phyloP scores from a whole-genome alignment of 2,113 vertebrate genomes.

The Nothoprocta perdicaria region DNA sequence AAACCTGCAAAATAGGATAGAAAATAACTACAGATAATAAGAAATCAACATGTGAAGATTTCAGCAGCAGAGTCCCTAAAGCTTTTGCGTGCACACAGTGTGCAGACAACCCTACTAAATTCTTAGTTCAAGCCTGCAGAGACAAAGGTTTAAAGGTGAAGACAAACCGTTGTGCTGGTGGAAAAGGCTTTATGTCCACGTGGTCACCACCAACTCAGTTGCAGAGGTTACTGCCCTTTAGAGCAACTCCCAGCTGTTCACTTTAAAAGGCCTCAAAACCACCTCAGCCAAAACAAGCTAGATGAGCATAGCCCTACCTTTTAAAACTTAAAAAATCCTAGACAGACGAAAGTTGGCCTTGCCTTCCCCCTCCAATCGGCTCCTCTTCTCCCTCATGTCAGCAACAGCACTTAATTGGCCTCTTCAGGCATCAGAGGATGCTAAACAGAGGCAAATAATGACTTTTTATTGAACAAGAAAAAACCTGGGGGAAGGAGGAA shows the following conservation, averaged over 20 bases:
- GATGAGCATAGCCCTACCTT: not conserved
- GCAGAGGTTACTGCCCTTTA: not conserved
- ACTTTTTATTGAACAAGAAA: slow-evolving; percentile 20
- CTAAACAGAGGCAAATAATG: slow-evolving; percentile 44
- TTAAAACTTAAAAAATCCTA: not conserved
- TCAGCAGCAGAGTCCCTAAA: not conserved
- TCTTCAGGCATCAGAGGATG: slow-evolving; percentile 44
- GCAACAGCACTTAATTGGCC: slow-evolving; percentile 31
- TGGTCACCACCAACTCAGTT: not conserved
- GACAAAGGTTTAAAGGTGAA: not conserved
- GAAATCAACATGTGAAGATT: not conserved
- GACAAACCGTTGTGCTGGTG: not conserved
- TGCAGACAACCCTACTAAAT: not conserved
- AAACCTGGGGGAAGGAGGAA: not conserved
- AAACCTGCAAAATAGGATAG: not conserved
- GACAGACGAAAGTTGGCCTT: not conserved
- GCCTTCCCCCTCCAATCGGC: not conserved
- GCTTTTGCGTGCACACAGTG: not conserved
- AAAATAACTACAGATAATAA: not conserved
- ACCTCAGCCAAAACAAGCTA: not conserved
- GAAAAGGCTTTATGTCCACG: not conserved
- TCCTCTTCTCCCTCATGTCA: not conserved
- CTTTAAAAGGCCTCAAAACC: not conserved
- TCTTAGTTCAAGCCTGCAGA: not conserved
- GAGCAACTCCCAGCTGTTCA: not conserved